Percentiles rank a stretch among this genome's conserved stretches.
Evolutionary conservation across 2,888 invertebrate species (phyloP).

Genomic region (Lepidochrysops patricia): DNA sequence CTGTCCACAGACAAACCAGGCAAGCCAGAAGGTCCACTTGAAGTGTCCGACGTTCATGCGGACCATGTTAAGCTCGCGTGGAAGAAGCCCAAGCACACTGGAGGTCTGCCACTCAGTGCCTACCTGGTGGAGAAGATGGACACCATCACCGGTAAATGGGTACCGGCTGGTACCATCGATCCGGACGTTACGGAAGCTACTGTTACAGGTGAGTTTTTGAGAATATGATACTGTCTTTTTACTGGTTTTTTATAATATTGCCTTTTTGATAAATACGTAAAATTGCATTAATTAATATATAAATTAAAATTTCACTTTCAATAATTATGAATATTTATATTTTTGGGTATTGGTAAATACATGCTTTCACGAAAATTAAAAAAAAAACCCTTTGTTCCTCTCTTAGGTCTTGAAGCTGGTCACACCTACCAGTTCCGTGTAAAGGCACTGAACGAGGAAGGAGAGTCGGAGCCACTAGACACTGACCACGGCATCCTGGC

Average conservation of each 20-base stretch:
- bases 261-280: too few species aligned
- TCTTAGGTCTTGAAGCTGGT: constrained; percentile 89
- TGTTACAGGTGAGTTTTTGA: constrained; percentile 72
- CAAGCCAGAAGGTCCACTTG: constrained; percentile 93
- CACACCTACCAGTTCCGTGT: constrained; percentile 98
- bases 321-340: too few species aligned
- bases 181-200: constrained; percentile 88
- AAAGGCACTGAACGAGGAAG: constrained; percentile 96
- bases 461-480: constrained; percentile 95
- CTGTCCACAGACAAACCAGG: constrained; percentile 81
- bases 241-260: too few species aligned
- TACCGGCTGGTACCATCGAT: constrained; percentile 88
- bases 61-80: constrained; percentile 95
- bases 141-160: constrained; percentile 88
- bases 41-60: constrained; percentile 91
- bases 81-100: constrained; percentile 97
- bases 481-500: constrained; percentile 92
- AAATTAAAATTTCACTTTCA: too few species aligned
- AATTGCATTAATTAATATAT: too few species aligned
- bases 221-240: too few species aligned
- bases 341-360: too few species aligned
- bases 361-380: too few species aligned
- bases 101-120: constrained; percentile 91
- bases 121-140: constrained; percentile 98
- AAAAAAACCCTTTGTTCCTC: neutral